Base-by-base conservation (phyloP, 1,140 invertebrate genomes). In the Hirudo medicinalis region DNA sequence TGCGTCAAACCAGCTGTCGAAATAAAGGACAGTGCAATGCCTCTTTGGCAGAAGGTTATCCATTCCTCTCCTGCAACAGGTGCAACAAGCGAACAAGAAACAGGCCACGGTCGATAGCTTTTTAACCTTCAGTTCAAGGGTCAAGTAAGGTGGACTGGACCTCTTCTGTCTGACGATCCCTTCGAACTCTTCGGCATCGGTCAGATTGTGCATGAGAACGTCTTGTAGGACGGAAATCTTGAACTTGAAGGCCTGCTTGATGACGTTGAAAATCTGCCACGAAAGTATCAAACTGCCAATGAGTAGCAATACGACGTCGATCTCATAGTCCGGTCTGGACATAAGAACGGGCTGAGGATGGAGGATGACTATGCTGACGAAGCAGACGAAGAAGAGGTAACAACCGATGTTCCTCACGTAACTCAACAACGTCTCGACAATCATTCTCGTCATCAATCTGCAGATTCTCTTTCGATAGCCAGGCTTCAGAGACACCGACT, bases 241-340 rank as follows among this genome's bases (percentile, higher is more conserved):
- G 15, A 25, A 63, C 11, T 63, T 63, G 8, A 63, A 63, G 0
- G 29, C 22, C 29, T 63, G 57, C 29, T 32, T 63, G 57, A 32
- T 63, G 57, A 63, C 20, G 57, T 63, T 22, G 9, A 63, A 32
- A 25, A 63, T 32, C 57, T 63, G 57, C 57, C 57, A 63, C 57
- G 29, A 25, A 20, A 63, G 29, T 0, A 63, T 63, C 11, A 63
- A n/a, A 32, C 57, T 63, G 19, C 22, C 29, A 15, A 22, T 13
- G 11, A 63, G 29, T 13, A 63, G 20, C 57, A 63, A 20, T 15
- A 32, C 57, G 19, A 63, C 22, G 20, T 63, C 57, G 29, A 63
- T 25, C 11, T 22, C 29, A 15, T 63, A 63, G 13, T 63, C 57
- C 29, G 57, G 57, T n/a, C 57, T 63, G 22, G 57, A 63, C 29